A percentile compares a stretch with the other conserved stretches of the same genome.
Conservation (phyloP, 2,888 invertebrate genomes). For the Achlya flavicornis region DNA sequence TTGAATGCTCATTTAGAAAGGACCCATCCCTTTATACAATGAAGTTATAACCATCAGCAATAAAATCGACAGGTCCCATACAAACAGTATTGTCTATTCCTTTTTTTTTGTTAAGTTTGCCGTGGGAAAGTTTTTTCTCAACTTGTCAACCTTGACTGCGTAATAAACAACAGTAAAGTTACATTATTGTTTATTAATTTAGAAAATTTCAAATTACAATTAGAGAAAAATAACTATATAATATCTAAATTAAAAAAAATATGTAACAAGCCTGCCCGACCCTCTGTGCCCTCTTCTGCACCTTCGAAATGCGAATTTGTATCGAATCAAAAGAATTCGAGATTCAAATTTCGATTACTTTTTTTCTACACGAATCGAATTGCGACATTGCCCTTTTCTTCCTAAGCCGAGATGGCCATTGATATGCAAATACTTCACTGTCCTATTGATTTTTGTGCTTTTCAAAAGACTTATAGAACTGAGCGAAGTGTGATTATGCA, state of each 20-base stretch:
- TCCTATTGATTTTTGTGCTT: constrained; percentile 59
- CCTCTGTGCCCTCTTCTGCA: background rate
- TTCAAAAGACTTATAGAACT: constrained; percentile 35
- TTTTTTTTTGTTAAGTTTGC: background rate
- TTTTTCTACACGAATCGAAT: constrained; percentile 42
- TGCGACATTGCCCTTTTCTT: constrained; percentile 39
- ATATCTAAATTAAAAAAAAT: too few species aligned
- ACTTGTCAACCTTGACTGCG: background rate
- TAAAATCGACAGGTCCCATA: constrained; percentile 10
- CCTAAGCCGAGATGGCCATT: constrained; percentile 47
- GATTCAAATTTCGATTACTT: constrained; percentile 47
- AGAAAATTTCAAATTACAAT: too few species aligned
- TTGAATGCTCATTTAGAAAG: background rate
- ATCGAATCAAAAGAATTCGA: constrained; percentile 11
- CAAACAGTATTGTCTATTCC: constrained; percentile 7
- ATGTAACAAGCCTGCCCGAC: too few species aligned
- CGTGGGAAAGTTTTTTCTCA: background rate
- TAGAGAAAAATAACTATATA: too few species aligned
- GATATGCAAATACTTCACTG: constrained; percentile 55
- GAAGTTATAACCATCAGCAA: background rate
- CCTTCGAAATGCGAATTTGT: background rate
- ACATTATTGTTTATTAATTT: too few species aligned
- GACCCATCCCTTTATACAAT: background rate
- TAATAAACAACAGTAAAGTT: background rate
- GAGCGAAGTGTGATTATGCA: constrained; percentile 50